Evolutionary conservation across 2,888 invertebrate species (phyloP), one percentile per base, ranked within the genome.

Genomic region (Hofmannophila pseudospretella): DNA sequence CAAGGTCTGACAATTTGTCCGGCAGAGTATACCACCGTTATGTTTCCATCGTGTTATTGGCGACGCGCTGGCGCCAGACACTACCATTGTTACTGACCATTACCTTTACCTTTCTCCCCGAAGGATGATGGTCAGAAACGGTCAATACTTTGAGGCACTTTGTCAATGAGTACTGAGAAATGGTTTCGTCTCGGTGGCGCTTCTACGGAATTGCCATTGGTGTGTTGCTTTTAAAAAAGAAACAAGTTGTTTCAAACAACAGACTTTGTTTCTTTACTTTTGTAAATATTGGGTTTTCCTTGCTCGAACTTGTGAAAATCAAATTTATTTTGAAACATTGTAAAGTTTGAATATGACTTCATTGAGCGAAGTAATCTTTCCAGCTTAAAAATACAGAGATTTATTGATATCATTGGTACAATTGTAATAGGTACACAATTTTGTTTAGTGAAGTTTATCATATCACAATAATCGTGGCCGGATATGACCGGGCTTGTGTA

Each of bases 61-160:
- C 79, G 81, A 69, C 78, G 38, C 43, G 53, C 60, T 75, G 84
- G 84, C 85, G 85, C 85, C 85, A 72, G 67, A 67, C 61, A 58
- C 59, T 58, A 42, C 66, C 55, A 69, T 76, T 81, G 75, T 79
- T 46, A 42, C 42, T 35, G 34, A 39, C 54, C 49, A 54, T 58
- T 63, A 47, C 44, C 55, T 56, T 58, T 70, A 64, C 56, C 56
- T 34, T 68, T 51, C 39, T 43, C 47, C 41, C 42, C 49, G 40
- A 44, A 41, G 49, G 41, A 59, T 47, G 47, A 57, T 53, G 48
- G 47, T 45, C 54, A 58, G 46, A 56, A 49, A 60, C 65, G 58
- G 61, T 61, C 47, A 54, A 54, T 55, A 57, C 53, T 57, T 51
- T 56, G 54, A 50, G 40, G 28, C 34, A 43, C 45, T 58, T 59